Base-by-base conservation (phyloP, 2,113 vertebrate genomes). In the Corvus moneduloides region DNA sequence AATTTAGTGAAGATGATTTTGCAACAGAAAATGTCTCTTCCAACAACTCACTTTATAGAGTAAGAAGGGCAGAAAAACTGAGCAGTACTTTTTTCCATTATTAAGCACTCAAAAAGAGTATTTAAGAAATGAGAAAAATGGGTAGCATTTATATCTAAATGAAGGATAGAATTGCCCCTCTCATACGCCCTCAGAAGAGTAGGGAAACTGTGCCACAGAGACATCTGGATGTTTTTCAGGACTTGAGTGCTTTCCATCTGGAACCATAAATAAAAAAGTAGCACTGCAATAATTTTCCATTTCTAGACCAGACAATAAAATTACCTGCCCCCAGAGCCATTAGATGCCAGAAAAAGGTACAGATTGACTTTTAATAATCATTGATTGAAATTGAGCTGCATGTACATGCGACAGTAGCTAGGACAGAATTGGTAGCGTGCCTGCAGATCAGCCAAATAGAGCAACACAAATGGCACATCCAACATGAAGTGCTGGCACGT, bases 101-200 rank as follows among this genome's bases (percentile, higher is more conserved):
- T 80, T 89, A 95, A 94, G 68, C 48, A 87, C 37, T 77, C 37
- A 93, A 89, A 75, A 94, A 94, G 87, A 55, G 48, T 76, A 92
- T 67, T 81, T 94, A 95, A 94, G 87, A 87, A 91, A 90, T 87
- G 28, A 87, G 35, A 76, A 74, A 92, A 73, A 41, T 73, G 20
- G 55, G 44, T 73, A 96, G 59, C 49, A 78, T 68, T 80, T 55
- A n/a, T 73, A 68, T 49, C 51, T 72, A 82, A 82, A 67, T 55
- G 51, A 18, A 88, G 48, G 26, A 66, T 49, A 73, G 27, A 86
- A 43, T 46, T 86, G 12, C 18, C 14, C 67, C 55, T 64, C 51
- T 73, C 2, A 1, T 9, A 67, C 0, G 0, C 46, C 35, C 62
- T 92, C 59, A 32, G 33, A 75, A 80, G 23, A 41, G 43, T 8